Percentiles rank a stretch among this genome's conserved stretches.
Conservation (phyloP, 92 coral and sea anemone genomes). For the Heliopora coerulea region DNA sequence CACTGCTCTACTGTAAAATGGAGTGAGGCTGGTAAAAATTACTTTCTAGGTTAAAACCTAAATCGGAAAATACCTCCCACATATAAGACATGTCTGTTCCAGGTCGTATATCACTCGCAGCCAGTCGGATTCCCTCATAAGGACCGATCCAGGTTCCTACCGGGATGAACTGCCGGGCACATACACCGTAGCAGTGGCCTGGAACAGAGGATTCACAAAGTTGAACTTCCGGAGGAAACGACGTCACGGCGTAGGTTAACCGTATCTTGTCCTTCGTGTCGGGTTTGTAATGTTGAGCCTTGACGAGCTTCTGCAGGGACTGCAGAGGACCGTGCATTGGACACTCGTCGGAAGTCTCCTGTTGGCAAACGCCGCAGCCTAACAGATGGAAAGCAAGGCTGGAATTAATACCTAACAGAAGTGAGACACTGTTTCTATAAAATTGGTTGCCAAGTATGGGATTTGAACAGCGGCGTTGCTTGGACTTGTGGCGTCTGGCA, state of each 20-base stretch:
- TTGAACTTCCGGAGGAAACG: constrained; percentile 81
- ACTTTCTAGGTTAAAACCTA: no score
- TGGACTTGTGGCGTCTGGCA: no score
- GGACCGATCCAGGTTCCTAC: constrained; percentile 91
- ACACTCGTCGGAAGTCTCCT: constrained; percentile 26
- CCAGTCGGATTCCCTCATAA: constrained; percentile 71
- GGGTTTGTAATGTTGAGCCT: constrained; percentile 39
- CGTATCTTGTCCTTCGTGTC: constrained; percentile 58
- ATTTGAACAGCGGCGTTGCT: no score
- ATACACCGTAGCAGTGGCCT: constrained; percentile 72
- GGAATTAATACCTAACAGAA: no score
- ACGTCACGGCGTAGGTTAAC: constrained; percentile 54
- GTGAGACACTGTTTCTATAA: no score
- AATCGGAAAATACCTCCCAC: constrained; percentile 99
- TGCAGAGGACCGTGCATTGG: constrained; percentile 44
- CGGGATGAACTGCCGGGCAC: constrained; percentile 68
- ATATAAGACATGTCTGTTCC: constrained; percentile 62
- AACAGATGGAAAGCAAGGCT: constrained; percentile 15
- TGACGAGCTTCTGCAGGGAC: constrained; percentile 31
- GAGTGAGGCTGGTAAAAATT: no score
- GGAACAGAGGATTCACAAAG: constrained; percentile 84
- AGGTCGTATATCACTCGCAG: constrained; percentile 49
- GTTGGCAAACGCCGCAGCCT: constrained; percentile 45
- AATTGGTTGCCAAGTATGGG: no score
- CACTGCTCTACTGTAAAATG: no score